Percentiles rank a stretch among this genome's conserved stretches.
Conservation (phyloP, 2,888 invertebrate species). For the Eledona agricola region DNA sequence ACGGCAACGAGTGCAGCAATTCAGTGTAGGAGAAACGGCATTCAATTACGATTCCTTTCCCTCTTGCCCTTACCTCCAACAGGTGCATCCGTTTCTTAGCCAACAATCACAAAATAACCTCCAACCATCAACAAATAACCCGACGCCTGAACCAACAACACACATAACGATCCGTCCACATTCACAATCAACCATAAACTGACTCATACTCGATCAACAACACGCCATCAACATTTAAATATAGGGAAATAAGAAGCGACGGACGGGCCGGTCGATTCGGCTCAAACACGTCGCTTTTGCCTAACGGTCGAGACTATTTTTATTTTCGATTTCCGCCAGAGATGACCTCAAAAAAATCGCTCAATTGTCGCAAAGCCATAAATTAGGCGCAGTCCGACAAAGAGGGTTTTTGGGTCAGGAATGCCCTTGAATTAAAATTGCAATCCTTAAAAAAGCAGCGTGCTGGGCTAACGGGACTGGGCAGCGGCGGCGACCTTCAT, state of each 20-base stretch:
- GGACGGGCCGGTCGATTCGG: no score
- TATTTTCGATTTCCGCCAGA: no score
- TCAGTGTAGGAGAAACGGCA: no score
- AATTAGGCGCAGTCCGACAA: no score
- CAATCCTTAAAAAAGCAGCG: constrained; percentile 27
- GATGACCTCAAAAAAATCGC: no score
- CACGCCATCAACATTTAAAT: constrained; percentile 56
- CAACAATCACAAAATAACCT: constrained; percentile 12
- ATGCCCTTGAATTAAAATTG: constrained; percentile 19
- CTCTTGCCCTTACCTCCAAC: constrained; percentile 15
- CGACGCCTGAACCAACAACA: constrained; percentile 23
- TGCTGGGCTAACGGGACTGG: constrained; percentile 36
- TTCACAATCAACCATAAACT: constrained; percentile 53
- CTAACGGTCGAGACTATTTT: no score
- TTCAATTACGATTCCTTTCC: no score
- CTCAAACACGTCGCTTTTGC: no score
- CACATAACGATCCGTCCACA: constrained; percentile 40
- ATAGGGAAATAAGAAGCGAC: constrained; percentile 43
- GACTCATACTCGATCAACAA: constrained; percentile 55
- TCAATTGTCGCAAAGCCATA: no score
- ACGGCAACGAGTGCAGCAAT: no score
- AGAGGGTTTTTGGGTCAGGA: constrained; percentile 25
- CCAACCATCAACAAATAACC: constrained; percentile 8
- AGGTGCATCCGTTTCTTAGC: constrained; percentile 2
- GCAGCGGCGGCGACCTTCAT: constrained; percentile 33